Conservation (phyloP, 2,888 invertebrate genomes). For the Druceiella hillmani region DNA sequence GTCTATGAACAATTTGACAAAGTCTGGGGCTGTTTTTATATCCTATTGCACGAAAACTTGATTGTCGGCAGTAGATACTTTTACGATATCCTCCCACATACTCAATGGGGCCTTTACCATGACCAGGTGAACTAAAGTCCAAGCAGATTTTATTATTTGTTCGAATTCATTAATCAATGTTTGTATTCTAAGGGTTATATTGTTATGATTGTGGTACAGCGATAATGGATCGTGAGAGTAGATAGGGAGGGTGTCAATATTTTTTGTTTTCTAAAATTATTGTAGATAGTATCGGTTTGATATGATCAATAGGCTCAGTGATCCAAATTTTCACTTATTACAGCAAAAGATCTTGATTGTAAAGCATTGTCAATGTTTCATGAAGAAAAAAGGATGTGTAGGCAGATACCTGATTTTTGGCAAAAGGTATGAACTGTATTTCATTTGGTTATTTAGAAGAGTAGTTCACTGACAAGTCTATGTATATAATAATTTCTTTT, state of each 20-base stretch:
- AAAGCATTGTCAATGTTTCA: conserved; percentile 14
- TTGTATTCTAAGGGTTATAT: conserved; percentile 19
- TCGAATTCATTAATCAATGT: conserved; percentile 20
- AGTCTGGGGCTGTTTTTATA: conserved; percentile 21
- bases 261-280: conserved; percentile 17
- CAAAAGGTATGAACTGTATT: no score
- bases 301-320: conserved; percentile 22
- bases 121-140: conserved; percentile 23
- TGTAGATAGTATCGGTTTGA: conserved; percentile 20
- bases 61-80: conserved; percentile 15
- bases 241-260: conserved; percentile 19
- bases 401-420: no score
- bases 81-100: conserved; percentile 15
- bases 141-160: conserved; percentile 16
- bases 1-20: conserved; percentile 18
- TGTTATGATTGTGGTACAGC: conserved; percentile 22
- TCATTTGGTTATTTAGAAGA: no score
- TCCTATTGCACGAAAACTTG: conserved; percentile 22
- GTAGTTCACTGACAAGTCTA: no score
- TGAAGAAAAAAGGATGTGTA: conserved; percentile 15
- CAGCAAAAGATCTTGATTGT: conserved; percentile 20
- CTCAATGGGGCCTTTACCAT: no score
- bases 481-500: no score
- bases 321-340: conserved; percentile 22
- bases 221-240: conserved; percentile 23